Percentiles rank a stretch among this genome's conserved stretches.
phyloP scores from a whole-genome alignment of 2,888 invertebrate genomes.

The Melinaea menophilus region DNA sequence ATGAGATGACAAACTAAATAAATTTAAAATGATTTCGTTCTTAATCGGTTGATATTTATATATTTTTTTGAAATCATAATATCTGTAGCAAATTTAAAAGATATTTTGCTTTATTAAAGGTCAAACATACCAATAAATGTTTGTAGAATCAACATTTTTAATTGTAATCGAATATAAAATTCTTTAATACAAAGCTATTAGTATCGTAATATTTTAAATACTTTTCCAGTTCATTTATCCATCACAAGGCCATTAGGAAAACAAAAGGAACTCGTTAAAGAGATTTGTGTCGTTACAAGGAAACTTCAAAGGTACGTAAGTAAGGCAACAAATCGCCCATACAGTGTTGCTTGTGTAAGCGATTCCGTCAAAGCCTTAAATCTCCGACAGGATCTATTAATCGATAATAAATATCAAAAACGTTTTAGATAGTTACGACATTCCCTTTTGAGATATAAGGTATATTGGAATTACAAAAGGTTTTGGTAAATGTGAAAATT shows the following conservation, averaged over 20 bases:
- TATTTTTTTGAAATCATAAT: too few species aligned
- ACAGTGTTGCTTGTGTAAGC: conserved; percentile 72
- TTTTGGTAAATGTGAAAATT: too few species aligned
- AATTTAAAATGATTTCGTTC: too few species aligned
- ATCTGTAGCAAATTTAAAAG: too few species aligned
- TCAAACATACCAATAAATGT: too few species aligned
- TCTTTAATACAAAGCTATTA: too few species aligned
- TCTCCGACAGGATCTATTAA: conserved; percentile 63
- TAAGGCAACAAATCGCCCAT: conserved; percentile 73
- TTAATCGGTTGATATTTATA: too few species aligned
- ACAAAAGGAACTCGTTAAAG: conserved; percentile 33
- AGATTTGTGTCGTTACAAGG: conserved; percentile 60
- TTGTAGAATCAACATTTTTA: too few species aligned
- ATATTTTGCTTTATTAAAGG: too few species aligned
- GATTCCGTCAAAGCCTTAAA: conserved; percentile 74
- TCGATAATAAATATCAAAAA: conserved; percentile 68
- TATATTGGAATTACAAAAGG: too few species aligned
- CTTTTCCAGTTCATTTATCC: background rate
- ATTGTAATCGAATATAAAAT: too few species aligned
- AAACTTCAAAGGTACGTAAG: conserved; percentile 63
- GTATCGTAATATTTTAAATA: background rate
- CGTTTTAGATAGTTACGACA: conserved; percentile 57
- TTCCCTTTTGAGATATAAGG: background rate
- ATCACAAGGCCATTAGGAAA: conserved; percentile 9
- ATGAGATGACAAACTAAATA: too few species aligned